Base-by-base conservation (phyloP, 2,797 vertebrate species). In the Microctenopoma lineatum region DNA sequence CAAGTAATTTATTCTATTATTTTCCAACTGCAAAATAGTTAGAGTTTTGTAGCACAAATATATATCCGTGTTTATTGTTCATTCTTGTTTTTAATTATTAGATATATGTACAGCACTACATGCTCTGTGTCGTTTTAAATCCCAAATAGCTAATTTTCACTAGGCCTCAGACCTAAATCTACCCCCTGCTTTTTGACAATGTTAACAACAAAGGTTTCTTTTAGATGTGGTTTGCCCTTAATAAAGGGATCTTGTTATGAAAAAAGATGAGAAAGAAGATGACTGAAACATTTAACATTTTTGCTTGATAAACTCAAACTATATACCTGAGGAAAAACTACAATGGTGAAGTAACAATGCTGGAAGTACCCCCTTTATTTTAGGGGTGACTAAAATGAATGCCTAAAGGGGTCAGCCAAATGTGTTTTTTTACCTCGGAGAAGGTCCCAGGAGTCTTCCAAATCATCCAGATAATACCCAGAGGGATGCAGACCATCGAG, bases 401-500 rank as follows among this genome's bases (percentile, higher is more conserved):
- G 10, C 62, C 14, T 16, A 13, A 8, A 66, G 11, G 26, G 15
- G 51, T 51, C 56, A 36, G 44, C 13, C 0, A 29, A 8, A 1
- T 45, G 27, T 55, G 42, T 62, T 11, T 55, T 9, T 55, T 10
- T 91, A 99, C 98, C 97, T 99, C 96, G 47, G 90, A 69, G 79
- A 99, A 95, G 0, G 95, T 96, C 62, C 98, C 98, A 64, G 97
- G 95, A 41, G 95, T 94, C 87, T 95, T 95, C 96, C 97, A 98
- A 82, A 98, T 77, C 92, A 95, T 95, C 87, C 96, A 89, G 84
- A 95, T 84, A 3, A 98, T 91, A 79, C 97, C 97, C 63, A 99
- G 66, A 0, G 98, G 98, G 81, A 99, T 97, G 78, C 98, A 99
- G 58, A 99, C 89, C 98, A 99, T 99, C 15, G 98, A 99, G 46